Evolutionary conservation across 2,113 vertebrate genomes (phyloP).

Genomic region (Eptesicus fuscus): DNA sequence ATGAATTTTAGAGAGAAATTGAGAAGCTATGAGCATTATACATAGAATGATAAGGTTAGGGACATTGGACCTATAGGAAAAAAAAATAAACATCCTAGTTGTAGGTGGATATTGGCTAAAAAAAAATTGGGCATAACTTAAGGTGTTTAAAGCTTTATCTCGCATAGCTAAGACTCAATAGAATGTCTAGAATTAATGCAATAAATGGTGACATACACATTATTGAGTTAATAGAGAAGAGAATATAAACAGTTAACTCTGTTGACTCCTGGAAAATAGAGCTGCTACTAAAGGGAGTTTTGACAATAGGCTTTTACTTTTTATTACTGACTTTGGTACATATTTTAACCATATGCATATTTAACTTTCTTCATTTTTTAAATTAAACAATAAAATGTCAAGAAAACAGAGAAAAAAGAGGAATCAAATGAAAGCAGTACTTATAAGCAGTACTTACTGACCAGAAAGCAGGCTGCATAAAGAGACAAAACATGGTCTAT

Average conservation of each 20-base stretch:
- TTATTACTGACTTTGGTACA: not conserved
- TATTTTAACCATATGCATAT: not conserved
- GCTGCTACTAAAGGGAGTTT: not conserved
- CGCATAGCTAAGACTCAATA: not conserved
- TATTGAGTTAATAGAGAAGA: not conserved
- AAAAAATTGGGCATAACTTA: not conserved
- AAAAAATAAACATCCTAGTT: not conserved
- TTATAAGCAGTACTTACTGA: not conserved
- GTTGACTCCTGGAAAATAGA: not conserved
- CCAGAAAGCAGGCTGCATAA: not conserved
- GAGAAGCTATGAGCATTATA: not conserved
- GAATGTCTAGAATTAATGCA: not conserved
- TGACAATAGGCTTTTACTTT: not conserved
- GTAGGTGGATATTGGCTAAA: not conserved
- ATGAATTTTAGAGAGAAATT: not conserved
- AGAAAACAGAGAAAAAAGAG: not conserved
- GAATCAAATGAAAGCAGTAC: not conserved
- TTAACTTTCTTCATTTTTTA: not conserved
- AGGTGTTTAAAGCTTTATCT: not conserved
- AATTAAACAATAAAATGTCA: not conserved
- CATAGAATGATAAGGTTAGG: not conserved
- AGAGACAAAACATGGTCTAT: not conserved
- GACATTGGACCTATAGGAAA: not conserved
- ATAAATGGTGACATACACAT: not conserved
- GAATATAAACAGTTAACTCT: not conserved